Conservation (phyloP, 2,113 vertebrate species). For the Vidua macroura region DNA sequence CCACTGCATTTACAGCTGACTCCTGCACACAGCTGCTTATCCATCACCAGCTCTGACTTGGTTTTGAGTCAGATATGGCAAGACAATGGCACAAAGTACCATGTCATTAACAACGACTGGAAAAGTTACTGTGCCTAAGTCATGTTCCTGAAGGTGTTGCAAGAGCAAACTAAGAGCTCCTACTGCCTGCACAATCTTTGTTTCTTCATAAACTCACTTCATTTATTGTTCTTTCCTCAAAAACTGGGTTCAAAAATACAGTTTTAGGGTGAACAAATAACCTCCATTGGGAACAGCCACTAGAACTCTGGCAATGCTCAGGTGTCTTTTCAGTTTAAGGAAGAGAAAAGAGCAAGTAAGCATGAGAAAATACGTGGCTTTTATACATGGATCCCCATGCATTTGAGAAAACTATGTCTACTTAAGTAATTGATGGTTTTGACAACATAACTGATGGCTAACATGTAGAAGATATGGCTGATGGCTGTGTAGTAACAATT, state of each 20-base stretch:
- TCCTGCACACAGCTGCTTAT: neutral
- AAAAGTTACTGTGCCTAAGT: neutral
- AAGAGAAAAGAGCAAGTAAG: neutral
- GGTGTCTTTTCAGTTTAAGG: neutral
- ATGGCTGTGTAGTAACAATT: neutral
- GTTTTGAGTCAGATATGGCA: neutral
- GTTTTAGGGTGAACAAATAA: neutral
- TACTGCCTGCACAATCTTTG: neutral
- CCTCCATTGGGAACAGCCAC: neutral
- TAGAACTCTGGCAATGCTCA: neutral
- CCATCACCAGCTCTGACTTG: neutral
- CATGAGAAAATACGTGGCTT: neutral
- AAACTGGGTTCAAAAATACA: neutral
- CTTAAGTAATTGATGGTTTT: neutral
- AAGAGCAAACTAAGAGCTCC: neutral
- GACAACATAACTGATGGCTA: neutral
- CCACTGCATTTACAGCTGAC: neutral
- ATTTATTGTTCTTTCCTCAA: neutral
- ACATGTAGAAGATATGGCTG: neutral
- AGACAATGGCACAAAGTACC: neutral
- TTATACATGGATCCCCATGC: neutral
- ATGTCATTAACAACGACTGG: neutral
- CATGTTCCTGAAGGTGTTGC: neutral
- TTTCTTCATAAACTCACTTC: neutral
- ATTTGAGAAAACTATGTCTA: neutral